Base-by-base conservation (phyloP, 1,140 invertebrate species). In the Palaemon carinicauda region DNA sequence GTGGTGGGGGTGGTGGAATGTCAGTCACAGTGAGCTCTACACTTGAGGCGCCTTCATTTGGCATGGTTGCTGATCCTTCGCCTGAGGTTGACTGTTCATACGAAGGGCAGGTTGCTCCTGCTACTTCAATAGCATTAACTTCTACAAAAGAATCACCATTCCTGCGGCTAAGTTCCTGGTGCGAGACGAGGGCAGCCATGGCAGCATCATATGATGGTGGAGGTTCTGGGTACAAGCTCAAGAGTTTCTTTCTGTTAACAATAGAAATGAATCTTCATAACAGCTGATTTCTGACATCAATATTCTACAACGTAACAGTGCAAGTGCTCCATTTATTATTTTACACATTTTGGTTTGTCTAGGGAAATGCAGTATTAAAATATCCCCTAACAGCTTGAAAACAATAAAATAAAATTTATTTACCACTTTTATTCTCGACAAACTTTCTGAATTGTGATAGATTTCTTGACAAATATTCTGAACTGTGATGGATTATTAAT, bases 141-240 rank as follows among this genome's bases (percentile, higher is more conserved):
- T 31, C 65, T 69, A 27, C 65, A 69, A 14, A 24, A 69, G 65
- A 69, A 69, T 69, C 65, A 27, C 24, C 24, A 69, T 69, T 24
- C 24, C 29, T 31, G 24, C 29, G 65, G 65, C 60, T 52, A 33
- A 33, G 50, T n/a, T 82, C 80, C 21, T 79, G 65, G 21, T 53
- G 75, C n/a, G 77, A 77, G 69, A 52, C 24, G 15, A 86, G 84
- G 21, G 82, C 86, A n/a, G 88, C 88, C 88, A 89, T 89, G 24
- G 88, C 88, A 77, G 87, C 81, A 54, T 89, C 88, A 78, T 89
- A 89, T 7, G 88, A 89, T 10, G 88, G 88, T 41, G 88, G 88
- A 14, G 88, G 88, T 53, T 89, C 88, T 9, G 88, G 88, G 77
- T 81, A 89, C 41, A 87, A 53, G 33, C 88, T 86, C 15, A 86